Conservation (phyloP, 2,797 vertebrate species). For the Potorous gilbertii region DNA sequence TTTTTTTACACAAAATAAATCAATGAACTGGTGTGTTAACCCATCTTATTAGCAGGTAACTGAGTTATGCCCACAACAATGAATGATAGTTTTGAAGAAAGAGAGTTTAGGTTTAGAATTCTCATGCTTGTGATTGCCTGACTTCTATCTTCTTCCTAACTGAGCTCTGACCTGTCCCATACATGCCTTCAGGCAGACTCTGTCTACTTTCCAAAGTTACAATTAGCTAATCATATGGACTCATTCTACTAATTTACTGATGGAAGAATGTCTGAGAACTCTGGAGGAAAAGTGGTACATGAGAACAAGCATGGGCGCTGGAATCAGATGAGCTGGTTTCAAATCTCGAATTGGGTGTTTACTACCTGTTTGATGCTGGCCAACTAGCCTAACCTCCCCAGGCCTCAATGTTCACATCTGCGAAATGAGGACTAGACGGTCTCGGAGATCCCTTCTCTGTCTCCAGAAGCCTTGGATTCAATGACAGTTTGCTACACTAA, state of each 20-base stretch:
- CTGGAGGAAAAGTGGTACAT: background rate
- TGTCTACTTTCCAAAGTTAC: background rate
- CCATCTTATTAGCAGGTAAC: background rate
- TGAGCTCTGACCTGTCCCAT: background rate
- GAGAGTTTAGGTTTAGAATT: background rate
- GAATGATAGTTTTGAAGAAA: background rate
- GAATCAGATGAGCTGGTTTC: background rate
- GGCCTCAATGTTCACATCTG: background rate
- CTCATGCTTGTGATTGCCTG: background rate
- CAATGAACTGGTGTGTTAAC: background rate
- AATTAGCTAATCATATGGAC: background rate
- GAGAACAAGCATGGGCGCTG: background rate
- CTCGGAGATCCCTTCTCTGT: background rate
- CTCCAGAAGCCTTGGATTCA: background rate
- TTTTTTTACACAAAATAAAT: background rate
- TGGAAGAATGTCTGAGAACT: background rate
- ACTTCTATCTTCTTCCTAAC: background rate
- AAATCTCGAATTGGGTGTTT: background rate
- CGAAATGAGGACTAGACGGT: background rate
- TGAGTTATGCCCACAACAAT: background rate
- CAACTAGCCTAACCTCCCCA: background rate
- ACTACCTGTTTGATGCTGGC: background rate
- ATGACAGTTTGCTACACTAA: background rate
- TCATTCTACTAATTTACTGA: background rate
- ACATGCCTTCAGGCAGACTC: background rate